Conservation (phyloP, 2,113 vertebrate genomes). For the Phrynocephalus versicolor region DNA sequence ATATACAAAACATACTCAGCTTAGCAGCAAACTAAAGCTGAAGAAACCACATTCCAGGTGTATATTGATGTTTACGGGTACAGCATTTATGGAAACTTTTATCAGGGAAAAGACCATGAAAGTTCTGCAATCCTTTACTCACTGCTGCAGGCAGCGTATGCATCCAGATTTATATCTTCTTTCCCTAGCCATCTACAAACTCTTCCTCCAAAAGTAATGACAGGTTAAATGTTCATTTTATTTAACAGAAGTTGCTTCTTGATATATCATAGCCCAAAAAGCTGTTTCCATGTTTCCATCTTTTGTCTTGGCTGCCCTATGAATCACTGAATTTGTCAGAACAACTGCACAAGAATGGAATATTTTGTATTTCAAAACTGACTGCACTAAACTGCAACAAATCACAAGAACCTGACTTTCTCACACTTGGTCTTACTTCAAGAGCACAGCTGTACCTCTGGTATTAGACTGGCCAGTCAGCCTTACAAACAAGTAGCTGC, state of each 20-base stretch:
- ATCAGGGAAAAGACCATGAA: no score
- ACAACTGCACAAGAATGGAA: not conserved
- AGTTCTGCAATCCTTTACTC: no score
- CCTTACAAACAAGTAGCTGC: not conserved
- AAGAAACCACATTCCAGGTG: no score
- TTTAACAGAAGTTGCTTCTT: no score
- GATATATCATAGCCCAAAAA: not conserved
- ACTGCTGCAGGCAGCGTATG: no score
- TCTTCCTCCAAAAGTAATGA: no score
- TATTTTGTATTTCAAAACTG: not conserved
- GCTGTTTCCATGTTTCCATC: not conserved
- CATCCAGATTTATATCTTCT: no score
- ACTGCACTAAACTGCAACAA: not conserved
- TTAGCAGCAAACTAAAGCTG: no score
- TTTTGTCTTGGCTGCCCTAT: not conserved
- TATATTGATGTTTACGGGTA: no score
- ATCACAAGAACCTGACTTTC: not conserved
- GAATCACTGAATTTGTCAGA: not conserved
- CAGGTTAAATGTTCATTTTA: not conserved
- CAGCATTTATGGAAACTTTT: no score
- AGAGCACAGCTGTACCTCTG: not conserved
- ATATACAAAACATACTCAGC: no score
- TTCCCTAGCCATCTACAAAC: no score
- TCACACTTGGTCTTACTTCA: not conserved
- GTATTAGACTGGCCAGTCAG: not conserved